These are phyloP conservation scores for Campylomormyrus numenius DNA, from an alignment of 2,113 vertebrate genomes.

Conservation along the genomic window DNA sequence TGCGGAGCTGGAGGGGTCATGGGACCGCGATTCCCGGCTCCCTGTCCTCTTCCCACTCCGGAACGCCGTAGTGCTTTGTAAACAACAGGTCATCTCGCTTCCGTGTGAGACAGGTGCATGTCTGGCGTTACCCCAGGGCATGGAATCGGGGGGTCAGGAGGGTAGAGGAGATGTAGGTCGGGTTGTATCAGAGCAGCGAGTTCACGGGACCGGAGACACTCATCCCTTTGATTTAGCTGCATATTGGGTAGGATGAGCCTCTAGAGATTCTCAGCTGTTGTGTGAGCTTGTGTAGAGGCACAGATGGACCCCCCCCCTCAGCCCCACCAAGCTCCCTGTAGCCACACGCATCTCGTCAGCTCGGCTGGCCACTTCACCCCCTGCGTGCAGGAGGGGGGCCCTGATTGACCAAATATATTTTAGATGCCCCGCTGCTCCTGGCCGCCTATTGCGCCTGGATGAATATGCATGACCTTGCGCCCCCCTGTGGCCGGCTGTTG, in stretches of 20 bases:
- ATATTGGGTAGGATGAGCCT: neutral
- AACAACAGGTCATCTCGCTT: neutral
- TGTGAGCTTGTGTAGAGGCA: neutral
- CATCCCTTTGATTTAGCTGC: neutral
- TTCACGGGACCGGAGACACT: neutral
- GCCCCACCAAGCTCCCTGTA: neutral
- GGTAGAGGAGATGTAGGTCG: neutral
- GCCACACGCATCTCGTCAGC: neutral
- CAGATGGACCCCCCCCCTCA: neutral
- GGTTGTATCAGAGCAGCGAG: neutral
- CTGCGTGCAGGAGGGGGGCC: neutral
- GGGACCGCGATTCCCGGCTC: neutral
- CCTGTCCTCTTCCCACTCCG: neutral
- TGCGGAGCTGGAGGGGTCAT: neutral
- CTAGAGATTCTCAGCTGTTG: conserved; percentile 8
- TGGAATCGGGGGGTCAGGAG: neutral
- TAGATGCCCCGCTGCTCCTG: neutral
- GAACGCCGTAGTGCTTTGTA: neutral
- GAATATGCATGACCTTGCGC: conserved; percentile 8
- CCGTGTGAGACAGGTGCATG: neutral
- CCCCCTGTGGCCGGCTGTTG: neutral
- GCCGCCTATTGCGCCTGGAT: neutral
- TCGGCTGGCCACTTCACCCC: neutral
- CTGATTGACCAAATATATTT: conserved; percentile 16
- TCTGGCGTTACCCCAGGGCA: neutral